phyloP scores from a whole-genome alignment of 2,113 vertebrate species.

The Macquaria ambigua region DNA sequence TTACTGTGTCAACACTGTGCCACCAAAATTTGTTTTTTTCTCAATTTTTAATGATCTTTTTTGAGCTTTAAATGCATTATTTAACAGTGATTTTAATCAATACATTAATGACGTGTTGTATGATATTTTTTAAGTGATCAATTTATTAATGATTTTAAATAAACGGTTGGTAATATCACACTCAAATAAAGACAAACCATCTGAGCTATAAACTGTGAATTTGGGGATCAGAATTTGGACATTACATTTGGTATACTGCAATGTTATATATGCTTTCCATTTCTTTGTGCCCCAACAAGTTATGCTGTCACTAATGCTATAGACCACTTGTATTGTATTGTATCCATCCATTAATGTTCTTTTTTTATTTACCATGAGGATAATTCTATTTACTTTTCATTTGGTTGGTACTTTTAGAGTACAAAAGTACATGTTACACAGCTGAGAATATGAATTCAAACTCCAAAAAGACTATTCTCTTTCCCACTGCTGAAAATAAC shows the following conservation, averaged over 20 bases:
- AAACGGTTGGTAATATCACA: background rate
- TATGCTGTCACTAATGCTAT: background rate
- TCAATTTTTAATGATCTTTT: too few species aligned
- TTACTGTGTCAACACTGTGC: too few species aligned
- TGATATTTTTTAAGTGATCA: too few species aligned
- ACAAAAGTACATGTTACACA: background rate
- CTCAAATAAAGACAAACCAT: background rate
- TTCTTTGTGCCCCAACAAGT: too few species aligned
- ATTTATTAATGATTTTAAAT: too few species aligned
- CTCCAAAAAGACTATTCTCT: background rate
- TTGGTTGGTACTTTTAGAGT: background rate
- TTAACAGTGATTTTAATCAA: too few species aligned
- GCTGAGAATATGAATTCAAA: slow-evolving; percentile 2
- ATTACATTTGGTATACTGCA: background rate
- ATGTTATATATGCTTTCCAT: background rate
- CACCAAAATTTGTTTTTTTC: background rate
- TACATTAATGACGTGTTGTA: too few species aligned
- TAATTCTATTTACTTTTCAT: background rate
- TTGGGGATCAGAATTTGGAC: background rate
- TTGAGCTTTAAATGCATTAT: too few species aligned
- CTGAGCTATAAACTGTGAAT: background rate
- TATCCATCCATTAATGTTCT: background rate
- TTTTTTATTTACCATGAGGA: background rate
- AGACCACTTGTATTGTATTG: background rate
- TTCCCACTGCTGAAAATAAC: background rate